Percentiles rank a stretch among this genome's conserved stretches.
These are phyloP conservation scores for Halcyon leucocephala DNA, from an alignment of 2,797 vertebrate genomes.

Conservation along the genomic window DNA sequence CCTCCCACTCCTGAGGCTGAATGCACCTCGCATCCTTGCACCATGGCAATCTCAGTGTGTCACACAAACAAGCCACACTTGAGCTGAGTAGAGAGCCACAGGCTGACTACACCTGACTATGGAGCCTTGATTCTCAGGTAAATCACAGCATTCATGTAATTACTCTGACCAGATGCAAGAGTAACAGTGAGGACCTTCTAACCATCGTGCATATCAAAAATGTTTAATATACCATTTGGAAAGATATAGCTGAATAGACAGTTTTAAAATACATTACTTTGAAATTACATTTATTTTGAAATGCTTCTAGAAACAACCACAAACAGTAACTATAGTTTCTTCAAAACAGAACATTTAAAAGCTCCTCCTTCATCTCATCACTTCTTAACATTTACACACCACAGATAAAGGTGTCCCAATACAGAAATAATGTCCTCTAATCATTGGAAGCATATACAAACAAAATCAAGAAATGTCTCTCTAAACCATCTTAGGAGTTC, in stretches of 20 bases:
- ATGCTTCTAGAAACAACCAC: neutral
- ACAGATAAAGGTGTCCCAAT: neutral
- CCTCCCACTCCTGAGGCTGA: neutral
- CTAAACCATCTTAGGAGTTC: neutral
- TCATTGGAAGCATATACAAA: neutral
- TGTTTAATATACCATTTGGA: neutral
- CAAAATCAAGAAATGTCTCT: neutral
- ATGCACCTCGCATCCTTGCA: rapidly evolving
- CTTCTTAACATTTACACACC: neutral
- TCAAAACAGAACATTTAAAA: neutral
- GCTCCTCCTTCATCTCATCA: neutral
- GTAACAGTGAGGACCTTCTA: neutral
- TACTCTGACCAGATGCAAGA: neutral
- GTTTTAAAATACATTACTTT: neutral
- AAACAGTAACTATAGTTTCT: neutral
- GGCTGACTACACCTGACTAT: neutral
- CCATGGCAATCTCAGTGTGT: neutral
- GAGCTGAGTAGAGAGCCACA: neutral
- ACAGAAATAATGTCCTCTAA: neutral
- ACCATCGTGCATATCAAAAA: neutral
- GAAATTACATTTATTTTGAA: neutral
- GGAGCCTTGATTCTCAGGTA: neutral
- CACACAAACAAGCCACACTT: neutral
- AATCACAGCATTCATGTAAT: neutral
- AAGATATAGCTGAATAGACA: neutral